These are phyloP conservation scores for Dasyornis broadbenti DNA, from an alignment of 2,113 vertebrate species.

Conservation along the genomic window DNA sequence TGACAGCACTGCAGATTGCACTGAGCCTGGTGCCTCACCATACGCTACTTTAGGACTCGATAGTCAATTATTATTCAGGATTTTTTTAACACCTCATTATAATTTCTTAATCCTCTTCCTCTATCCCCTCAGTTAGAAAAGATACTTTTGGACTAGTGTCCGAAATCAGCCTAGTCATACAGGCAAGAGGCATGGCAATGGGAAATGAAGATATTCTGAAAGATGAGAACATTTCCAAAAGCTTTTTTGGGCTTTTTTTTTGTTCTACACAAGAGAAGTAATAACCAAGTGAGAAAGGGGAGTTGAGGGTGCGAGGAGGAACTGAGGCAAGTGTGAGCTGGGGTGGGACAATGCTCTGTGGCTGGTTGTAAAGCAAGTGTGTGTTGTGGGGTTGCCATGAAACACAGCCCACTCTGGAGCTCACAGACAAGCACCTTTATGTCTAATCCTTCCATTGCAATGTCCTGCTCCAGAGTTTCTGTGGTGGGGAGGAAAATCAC, in stretches of 20 bases:
- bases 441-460: neutral
- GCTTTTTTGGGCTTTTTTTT: neutral
- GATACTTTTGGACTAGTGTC: neutral
- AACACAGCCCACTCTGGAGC: neutral
- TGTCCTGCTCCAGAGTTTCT: neutral
- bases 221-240: neutral
- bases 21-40: neutral
- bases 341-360: neutral
- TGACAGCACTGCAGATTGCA: neutral
- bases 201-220: neutral
- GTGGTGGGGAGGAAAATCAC: neutral
- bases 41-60: neutral
- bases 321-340: neutral
- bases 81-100: neutral
- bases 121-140: neutral
- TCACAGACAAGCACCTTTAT: neutral
- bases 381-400: neutral
- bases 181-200: neutral
- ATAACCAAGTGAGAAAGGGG: neutral
- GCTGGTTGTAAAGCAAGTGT: neutral
- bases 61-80: neutral
- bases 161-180: neutral
- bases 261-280: neutral
- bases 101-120: neutral
- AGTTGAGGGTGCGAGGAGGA: neutral